phyloP scores from a whole-genome alignment of 2,113 vertebrate species.

The Merops nubicus region DNA sequence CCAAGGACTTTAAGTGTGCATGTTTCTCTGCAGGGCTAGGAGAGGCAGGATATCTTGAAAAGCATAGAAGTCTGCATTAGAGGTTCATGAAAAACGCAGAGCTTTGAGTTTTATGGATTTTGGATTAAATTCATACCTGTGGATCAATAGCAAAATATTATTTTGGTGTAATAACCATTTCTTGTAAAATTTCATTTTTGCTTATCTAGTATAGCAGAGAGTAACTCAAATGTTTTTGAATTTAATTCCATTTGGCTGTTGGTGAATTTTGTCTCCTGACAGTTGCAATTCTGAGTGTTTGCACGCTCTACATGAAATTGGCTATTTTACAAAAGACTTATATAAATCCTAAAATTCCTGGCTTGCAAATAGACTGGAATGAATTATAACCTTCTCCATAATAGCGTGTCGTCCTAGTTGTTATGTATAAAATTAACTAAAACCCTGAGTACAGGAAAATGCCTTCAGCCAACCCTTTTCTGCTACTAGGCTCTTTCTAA shows the following conservation, averaged over 20 bases:
- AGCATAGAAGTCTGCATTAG: background rate
- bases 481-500: background rate
- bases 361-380: constrained; percentile 14
- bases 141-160: background rate
- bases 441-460: background rate
- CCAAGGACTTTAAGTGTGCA: background rate
- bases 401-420: background rate
- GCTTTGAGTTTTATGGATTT: background rate
- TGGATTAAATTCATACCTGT: background rate
- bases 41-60: background rate
- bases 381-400: constrained; percentile 27
- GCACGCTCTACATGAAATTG: constrained; percentile 18
- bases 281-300: constrained; percentile 18
- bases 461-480: background rate
- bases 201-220: background rate
- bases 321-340: constrained; percentile 20
- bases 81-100: background rate
- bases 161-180: background rate
- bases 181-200: background rate
- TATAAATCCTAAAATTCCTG: constrained; percentile 28
- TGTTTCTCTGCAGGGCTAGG: background rate
- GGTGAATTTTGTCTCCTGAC: constrained; percentile 5
- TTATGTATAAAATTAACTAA: constrained; percentile 7
- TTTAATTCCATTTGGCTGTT: background rate
- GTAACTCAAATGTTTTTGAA: background rate